These are phyloP conservation scores for Danaus melanippus DNA, from an alignment of 1,140 invertebrate species.

Conservation along the genomic window DNA sequence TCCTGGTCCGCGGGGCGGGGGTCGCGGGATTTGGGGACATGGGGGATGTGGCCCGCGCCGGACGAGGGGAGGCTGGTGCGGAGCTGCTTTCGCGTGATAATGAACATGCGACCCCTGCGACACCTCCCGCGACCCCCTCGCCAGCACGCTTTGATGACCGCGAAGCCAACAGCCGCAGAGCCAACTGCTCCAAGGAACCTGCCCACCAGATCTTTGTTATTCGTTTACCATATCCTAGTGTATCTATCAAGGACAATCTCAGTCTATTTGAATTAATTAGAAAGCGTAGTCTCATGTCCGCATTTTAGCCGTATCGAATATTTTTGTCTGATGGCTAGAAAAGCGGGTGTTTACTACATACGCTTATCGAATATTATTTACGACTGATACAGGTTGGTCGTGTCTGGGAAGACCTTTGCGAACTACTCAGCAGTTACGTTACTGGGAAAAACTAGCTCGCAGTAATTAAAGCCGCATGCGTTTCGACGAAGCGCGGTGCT, in stretches of 20 bases:
- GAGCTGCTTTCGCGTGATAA: conserved; percentile 55
- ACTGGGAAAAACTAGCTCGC: too few relatives aligned
- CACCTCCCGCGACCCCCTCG: conserved; percentile 15
- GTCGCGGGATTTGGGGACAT: conserved; percentile 82
- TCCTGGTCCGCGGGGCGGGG: conserved; percentile 77
- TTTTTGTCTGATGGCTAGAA: too few relatives aligned
- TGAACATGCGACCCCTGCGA: conserved; percentile 13
- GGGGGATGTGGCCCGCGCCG: conserved; percentile 79
- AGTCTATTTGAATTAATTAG: too few relatives aligned
- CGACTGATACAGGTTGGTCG: too few relatives aligned
- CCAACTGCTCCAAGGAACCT: conserved; percentile 61
- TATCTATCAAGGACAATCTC: too few relatives aligned
- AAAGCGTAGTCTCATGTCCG: too few relatives aligned
- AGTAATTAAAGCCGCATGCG: conserved; percentile 19
- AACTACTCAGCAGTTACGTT: too few relatives aligned
- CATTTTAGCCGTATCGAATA: too few relatives aligned
- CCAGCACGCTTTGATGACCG: conserved; percentile 18
- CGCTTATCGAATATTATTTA: too few relatives aligned
- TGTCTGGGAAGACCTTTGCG: too few relatives aligned
- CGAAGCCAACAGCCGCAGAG: conserved; percentile 46
- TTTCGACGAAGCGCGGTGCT: conserved; percentile 16
- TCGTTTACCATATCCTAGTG: too few relatives aligned
- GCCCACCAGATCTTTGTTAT: background rate
- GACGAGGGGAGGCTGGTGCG: conserved; percentile 73
- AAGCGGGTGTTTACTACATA: too few relatives aligned